Evolutionary conservation across 2,888 invertebrate species (phyloP), one percentile per base, ranked within the genome.

Genomic region (Fissipunctia ypsillon): DNA sequence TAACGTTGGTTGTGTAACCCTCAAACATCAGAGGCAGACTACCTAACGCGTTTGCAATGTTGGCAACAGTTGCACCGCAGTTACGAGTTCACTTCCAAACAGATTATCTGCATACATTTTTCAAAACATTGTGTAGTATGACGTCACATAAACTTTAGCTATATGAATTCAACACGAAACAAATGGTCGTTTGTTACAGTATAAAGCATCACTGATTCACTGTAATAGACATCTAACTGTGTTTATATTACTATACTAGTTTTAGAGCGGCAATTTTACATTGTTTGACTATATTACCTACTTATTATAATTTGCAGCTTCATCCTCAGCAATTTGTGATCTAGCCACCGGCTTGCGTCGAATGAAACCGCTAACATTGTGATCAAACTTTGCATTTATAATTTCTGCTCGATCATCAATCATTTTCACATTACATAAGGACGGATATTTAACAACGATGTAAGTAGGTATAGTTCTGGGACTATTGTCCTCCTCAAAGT

Each of bases 351-450:
- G 14, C 38, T 80, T 57, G 57, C 50, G 54, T 50, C 54, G 65
- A 61, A 78, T 61, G 38, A 73, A 72, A 64, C 63, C 74, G 25
- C 22, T 52, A 35, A 61, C 43, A 52, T 43, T 43, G 22, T 41
- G 38, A 73, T 64, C 50, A 50, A 80, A 79, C 73, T 50, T 72
- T 31, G 41, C 52, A 7, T 64, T 72, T 50, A 61, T 28, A 81
- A 61, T 76, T 43, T 56, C 43, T 50, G 35, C 22, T 67, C 67
- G 54, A 77, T 71, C 73, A 78, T 61, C 66, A 73, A 80, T 81
- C 69, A 81, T 78, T 80, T 81, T 78, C 66, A 78, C 75, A 84
- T 80, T 76, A 48, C 31, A 70, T 73, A 73, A 71, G 86, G 86
- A 86, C 87, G 85, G 85, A 88, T 76, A 76, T 78, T 69, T 67